Evolutionary conservation across 2,797 vertebrate species (phyloP), one percentile per base, ranked within the genome.

Genomic region (Anisognathus igniventris): DNA sequence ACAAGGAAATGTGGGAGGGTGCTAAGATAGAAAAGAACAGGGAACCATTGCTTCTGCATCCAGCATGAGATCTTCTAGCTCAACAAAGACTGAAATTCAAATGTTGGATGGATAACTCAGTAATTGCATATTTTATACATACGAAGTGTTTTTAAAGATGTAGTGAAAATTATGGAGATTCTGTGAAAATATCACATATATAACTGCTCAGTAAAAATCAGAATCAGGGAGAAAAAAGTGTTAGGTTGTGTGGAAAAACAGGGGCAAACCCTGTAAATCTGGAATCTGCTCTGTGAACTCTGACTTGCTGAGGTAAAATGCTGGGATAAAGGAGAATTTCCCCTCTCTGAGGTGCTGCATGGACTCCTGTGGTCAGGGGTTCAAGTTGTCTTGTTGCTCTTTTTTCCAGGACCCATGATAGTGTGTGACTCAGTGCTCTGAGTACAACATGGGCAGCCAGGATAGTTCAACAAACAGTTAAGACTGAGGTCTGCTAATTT

Each of bases 371-470:
- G 1, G 7, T 37, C 8, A 12, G 6, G 7, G 14, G 9, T 51
- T 27, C 0, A 3, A 30, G 12, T 4, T 20, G 7, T 31, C 14
- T 45, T 35, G 4, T 47, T 88, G 22, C 6, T 54, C 18, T 47
- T 80, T 68, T 21, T 35, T 66, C 21, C 28, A 66, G 42, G 23
- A 45, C 20, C 4, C n/a, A 27, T 1, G 0, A 0, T 4, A 23
- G 35, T 20, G 17, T 14, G 40, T 57, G 39, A 81, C 7, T 70
- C 30, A 11, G 8, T 45, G 12, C 6, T 9, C 5, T 9, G 8
- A 77, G 53, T n/a, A 14, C 9, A 76, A 28, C 0, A 2, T 44
- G 40, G 14, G 31, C 11, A 86, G 57, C 27, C 72, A 70, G 24
- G 30, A 47, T 30, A 51, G n/a, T 72, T 78, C 61, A 86, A 33